Percentiles rank a stretch among this genome's conserved stretches.
Evolutionary conservation across 1,140 invertebrate species (phyloP).

Genomic region (Drosophila triauraria): DNA sequence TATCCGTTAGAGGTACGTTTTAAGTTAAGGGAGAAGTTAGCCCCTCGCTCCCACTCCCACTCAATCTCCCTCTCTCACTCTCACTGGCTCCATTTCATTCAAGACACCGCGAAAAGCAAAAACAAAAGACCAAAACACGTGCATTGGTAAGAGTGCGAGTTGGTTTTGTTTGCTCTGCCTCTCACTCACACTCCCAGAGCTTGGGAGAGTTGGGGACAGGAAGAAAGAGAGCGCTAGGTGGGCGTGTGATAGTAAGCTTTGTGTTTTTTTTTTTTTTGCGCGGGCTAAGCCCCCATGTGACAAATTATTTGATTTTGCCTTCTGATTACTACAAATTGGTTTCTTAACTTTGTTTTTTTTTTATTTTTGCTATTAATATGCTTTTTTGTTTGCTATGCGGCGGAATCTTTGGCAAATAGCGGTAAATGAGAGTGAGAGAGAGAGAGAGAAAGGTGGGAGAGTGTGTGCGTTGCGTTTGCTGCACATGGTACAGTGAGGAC

Average conservation of each 20-base stretch:
- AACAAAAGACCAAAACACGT: conserved; percentile 56
- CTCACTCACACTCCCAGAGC: conserved; percentile 33
- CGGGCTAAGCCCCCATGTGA: conserved; percentile 69
- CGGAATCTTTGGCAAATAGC: conserved; percentile 52
- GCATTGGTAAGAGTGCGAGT: conserved; percentile 52
- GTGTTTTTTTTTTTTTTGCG: conserved; percentile 4
- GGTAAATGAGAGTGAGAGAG: conserved; percentile 23
- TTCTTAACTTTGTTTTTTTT: conserved; percentile 27
- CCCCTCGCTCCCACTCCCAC: conserved; percentile 1
- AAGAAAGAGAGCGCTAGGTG: conserved; percentile 22
- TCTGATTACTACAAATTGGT: conserved; percentile 50
- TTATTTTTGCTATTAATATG: conserved; percentile 17
- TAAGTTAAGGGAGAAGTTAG: neutral
- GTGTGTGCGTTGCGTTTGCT: conserved; percentile 4
- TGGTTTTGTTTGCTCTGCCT: conserved; percentile 65
- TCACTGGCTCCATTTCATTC: conserved; percentile 39
- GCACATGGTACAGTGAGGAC: conserved; percentile 27
- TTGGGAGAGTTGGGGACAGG: conserved; percentile 4
- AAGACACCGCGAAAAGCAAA: conserved; percentile 25
- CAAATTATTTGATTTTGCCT: conserved; percentile 74
- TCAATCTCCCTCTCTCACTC: neutral
- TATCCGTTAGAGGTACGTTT: conserved; percentile 73
- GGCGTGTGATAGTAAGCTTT: conserved; percentile 28
- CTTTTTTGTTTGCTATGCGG: conserved; percentile 36
- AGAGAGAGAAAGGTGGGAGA: conserved; percentile 2